Evolutionary conservation across 1,140 invertebrate genomes (phyloP).

Genomic region (Eurosta solidaginis): DNA sequence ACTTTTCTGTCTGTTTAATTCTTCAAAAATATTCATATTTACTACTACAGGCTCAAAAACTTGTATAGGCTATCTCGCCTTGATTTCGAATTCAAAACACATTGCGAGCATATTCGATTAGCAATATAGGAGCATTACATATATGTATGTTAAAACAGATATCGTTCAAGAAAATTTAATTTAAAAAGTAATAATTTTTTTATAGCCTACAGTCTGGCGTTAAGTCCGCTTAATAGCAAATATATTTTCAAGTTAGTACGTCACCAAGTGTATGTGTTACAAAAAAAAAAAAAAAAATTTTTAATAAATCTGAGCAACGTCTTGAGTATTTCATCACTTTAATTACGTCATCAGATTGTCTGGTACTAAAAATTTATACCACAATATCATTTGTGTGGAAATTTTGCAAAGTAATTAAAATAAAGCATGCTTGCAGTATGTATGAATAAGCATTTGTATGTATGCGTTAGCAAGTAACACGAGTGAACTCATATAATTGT

Average conservation of each 20-base stretch:
- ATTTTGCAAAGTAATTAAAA: background rate
- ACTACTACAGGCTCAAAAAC: too few species aligned
- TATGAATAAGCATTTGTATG: too few species aligned
- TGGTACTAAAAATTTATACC: background rate
- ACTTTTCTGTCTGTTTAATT: too few species aligned
- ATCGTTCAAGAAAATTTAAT: too few species aligned
- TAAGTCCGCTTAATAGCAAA: background rate
- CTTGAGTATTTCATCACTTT: slow-evolving; percentile 8
- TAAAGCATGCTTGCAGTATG: background rate
- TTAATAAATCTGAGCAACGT: background rate
- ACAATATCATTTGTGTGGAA: background rate
- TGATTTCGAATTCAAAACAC: too few species aligned
- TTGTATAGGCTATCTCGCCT: too few species aligned
- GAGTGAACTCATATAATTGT: background rate
- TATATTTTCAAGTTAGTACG: background rate
- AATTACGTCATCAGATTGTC: slow-evolving; percentile 14
- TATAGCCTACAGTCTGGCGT: background rate
- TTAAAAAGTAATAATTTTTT: too few species aligned
- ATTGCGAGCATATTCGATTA: too few species aligned
- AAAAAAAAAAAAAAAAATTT: too few species aligned
- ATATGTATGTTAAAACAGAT: too few species aligned
- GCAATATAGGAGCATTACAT: background rate
- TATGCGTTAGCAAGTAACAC: too few species aligned
- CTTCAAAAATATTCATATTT: too few species aligned
- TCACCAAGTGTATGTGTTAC: background rate